A percentile compares a stretch with the other conserved stretches of the same genome.
These are phyloP conservation scores for Periophthalmodon schlosseri DNA, from an alignment of 2,113 vertebrate species.

Conservation along the genomic window DNA sequence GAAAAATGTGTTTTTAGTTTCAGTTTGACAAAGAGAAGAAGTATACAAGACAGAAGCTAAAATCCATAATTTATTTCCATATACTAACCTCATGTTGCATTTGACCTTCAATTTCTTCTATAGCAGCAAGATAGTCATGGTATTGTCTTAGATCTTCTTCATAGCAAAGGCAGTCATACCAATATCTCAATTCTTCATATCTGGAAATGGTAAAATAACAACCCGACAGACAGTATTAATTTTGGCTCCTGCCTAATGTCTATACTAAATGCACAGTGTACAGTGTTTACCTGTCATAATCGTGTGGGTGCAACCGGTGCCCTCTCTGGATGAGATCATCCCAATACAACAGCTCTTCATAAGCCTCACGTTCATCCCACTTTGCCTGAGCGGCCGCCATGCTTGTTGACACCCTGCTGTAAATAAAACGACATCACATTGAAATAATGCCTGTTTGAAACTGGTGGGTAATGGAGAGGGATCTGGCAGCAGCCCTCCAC, in stretches of 20 bases:
- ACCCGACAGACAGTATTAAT: neutral
- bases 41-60: neutral
- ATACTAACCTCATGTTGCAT: conserved; percentile 52
- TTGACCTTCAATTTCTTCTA: conserved; percentile 60
- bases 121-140: conserved; percentile 69
- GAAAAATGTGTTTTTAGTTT: neutral
- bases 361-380: conserved; percentile 79
- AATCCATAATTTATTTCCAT: neutral
- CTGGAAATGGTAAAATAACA: conserved; percentile 38
- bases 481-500: too few species aligned
- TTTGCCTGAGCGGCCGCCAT: conserved; percentile 62
- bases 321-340: conserved; percentile 77
- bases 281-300: conserved; percentile 73
- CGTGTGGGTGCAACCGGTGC: conserved; percentile 71
- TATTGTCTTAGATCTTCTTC: conserved; percentile 77
- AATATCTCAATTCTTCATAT: conserved; percentile 81
- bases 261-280: neutral
- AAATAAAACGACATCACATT: neutral
- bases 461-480: neutral
- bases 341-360: conserved; percentile 83
- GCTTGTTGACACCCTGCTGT: conserved; percentile 17
- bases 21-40: neutral
- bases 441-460: neutral
- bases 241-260: neutral
- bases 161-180: conserved; percentile 80